Conservation (phyloP, 2,797 vertebrate genomes). For the Arnoldichthys spilopterus region DNA sequence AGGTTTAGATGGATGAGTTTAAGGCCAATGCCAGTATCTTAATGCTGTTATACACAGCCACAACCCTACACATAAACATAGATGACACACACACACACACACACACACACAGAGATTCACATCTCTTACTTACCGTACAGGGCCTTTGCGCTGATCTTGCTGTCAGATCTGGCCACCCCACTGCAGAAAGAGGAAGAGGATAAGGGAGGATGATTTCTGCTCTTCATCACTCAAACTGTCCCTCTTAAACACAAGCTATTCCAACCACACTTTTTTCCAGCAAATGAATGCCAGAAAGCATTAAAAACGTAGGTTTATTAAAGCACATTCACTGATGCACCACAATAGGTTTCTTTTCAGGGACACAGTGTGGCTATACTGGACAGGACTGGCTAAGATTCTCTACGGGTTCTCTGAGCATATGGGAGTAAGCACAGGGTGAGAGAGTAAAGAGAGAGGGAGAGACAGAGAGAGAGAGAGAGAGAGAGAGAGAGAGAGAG, state of each 20-base stretch:
- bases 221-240: conserved; percentile 71
- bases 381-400: conserved; percentile 64
- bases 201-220: conserved; percentile 62
- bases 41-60: neutral
- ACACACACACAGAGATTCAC: conserved; percentile 19
- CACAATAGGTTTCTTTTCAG: conserved; percentile 1
- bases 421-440: conserved; percentile 45
- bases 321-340: neutral
- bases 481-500: conserved; percentile 36
- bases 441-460: neutral
- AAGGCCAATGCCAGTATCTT: neutral
- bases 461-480: conserved; percentile 18
- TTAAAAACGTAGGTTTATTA: neutral
- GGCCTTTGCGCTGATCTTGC: conserved; percentile 84
- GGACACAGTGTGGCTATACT: conserved; percentile 43
- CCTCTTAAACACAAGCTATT: conserved; percentile 29
- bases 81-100: conserved; percentile 5
- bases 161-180: conserved; percentile 81
- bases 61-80: neutral
- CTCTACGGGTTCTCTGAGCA: conserved; percentile 68
- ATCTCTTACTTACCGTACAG: conserved; percentile 77
- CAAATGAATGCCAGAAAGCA: conserved; percentile 36
- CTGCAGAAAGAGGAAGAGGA: conserved; percentile 76
- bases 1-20: too few species aligned
- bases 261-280: conserved; percentile 16